Percentiles rank a stretch among this genome's conserved stretches.
Evolutionary conservation across 2,888 invertebrate genomes (phyloP).

Genomic region (Eristalis pertinax): DNA sequence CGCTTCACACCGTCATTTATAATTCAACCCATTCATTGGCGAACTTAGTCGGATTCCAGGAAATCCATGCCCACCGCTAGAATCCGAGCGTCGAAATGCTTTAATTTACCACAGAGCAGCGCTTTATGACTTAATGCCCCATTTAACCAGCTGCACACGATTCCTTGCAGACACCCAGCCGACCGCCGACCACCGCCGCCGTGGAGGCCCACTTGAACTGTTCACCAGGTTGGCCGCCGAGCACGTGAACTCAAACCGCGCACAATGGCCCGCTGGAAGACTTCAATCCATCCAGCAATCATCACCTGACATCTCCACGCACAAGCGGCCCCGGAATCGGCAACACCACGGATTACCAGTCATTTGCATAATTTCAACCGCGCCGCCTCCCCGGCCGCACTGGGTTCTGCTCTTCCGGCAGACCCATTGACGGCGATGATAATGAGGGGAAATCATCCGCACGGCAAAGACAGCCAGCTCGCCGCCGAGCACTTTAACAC

Average conservation of each 20-base stretch:
- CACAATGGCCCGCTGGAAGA: constrained; percentile 38
- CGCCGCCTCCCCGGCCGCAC: background rate
- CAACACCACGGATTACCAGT: constrained; percentile 53
- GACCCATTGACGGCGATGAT: constrained; percentile 41
- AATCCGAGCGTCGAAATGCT: constrained; percentile 37
- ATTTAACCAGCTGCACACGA: constrained; percentile 45
- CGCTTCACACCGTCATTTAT: constrained; percentile 7
- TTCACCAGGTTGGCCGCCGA: background rate
- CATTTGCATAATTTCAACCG: constrained; percentile 68
- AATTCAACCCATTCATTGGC: constrained; percentile 1
- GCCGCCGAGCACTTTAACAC: constrained; percentile 42
- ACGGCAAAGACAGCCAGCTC: background rate
- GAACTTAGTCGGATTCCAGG: constrained; percentile 41
- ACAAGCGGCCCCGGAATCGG: constrained; percentile 22
- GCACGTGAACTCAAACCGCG: constrained; percentile 36
- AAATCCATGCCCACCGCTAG: constrained; percentile 35
- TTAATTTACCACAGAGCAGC: constrained; percentile 63
- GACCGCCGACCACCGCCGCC: too few relatives aligned
- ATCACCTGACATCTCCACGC: constrained; percentile 64
- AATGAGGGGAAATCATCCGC: constrained; percentile 44
- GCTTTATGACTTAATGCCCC: constrained; percentile 61
- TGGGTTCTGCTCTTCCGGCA: constrained; percentile 40
- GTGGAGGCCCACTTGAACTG: background rate
- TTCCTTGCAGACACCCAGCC: background rate
- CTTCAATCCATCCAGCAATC: constrained; percentile 51